Base-by-base conservation (phyloP, 2,113 vertebrate genomes). In the Alouatta palliata region DNA sequence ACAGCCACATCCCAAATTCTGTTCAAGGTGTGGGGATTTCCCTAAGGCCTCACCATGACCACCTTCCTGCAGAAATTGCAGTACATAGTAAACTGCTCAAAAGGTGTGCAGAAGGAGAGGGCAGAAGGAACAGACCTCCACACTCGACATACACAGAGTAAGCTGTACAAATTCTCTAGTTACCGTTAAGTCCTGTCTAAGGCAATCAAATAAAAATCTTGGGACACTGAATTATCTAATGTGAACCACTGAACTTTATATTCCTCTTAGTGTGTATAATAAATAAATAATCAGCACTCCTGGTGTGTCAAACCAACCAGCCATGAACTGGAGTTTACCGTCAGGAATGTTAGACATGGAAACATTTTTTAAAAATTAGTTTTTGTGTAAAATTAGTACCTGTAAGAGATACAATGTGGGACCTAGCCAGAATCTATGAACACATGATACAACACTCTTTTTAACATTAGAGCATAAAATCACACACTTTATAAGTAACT, bases 301-400 rank as follows among this genome's bases (percentile, higher is more conserved):
- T n/a, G 25, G 40, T 35, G 32, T 90, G 25, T 58, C 75, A 73
- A 47, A 79, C 49, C 93, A 91, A 27, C 47, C 32, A 86, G 40
- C 37, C 83, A 8, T 27, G 56, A 70, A 54, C 79, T 61, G 30
- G 43, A 81, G 6, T 52, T 87, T 68, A 47, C 70, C 35, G 37
- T 37, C 17, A 52, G 83, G 37, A 87, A 43, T 32, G 8, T 40
- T 81, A 66, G 21, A 43, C 70, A 35, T 85, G 40, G 47, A 47
- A 47, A 32, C 61, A 30, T 30, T 30, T 75, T 45, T 45, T 10
- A 17, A 40, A 73, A 73, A 80, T 68, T 84, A 10, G 37, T 40
- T 94, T 93, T 80, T 40, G 85, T 90, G 95, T 86, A 20, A 94
- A 86, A 85, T 77, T 30, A 68, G 23, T 93, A 16, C 45, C 54